These are phyloP conservation scores for Arizona elegans DNA, from an alignment of 2,113 vertebrate species.

Conservation along the genomic window DNA sequence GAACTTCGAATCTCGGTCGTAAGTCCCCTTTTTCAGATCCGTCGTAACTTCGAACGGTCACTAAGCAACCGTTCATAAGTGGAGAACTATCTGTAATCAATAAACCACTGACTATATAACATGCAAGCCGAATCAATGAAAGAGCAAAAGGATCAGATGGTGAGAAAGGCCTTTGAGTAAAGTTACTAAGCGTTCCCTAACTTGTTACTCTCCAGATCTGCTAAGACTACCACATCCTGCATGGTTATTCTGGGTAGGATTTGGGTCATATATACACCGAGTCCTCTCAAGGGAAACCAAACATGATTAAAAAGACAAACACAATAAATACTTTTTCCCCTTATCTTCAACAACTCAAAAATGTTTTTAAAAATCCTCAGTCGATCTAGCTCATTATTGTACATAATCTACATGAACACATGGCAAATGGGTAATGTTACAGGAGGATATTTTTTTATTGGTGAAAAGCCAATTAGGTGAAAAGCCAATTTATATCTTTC, in stretches of 20 bases:
- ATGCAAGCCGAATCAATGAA: not conserved
- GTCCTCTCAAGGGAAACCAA: not conserved
- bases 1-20: not conserved
- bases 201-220: not conserved
- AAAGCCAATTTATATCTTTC: not conserved
- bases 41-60: not conserved
- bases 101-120: not conserved
- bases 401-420: not conserved
- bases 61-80: not conserved
- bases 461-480: constrained; percentile 1
- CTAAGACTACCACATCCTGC: not conserved
- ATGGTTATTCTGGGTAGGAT: not conserved
- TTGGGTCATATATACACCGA: not conserved
- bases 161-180: not conserved
- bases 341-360: not conserved
- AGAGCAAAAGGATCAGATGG: not conserved
- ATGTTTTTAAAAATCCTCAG: not conserved
- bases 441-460: constrained; percentile 8
- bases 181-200: not conserved
- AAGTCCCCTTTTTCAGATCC: not conserved
- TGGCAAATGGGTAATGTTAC: not conserved
- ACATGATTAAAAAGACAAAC: not conserved
- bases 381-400: constrained; percentile 21
- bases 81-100: not conserved
- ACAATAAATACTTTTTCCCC: not conserved